These are phyloP conservation scores for Myopa testacea DNA, from an alignment of 2,888 invertebrate species.

Conservation along the genomic window DNA sequence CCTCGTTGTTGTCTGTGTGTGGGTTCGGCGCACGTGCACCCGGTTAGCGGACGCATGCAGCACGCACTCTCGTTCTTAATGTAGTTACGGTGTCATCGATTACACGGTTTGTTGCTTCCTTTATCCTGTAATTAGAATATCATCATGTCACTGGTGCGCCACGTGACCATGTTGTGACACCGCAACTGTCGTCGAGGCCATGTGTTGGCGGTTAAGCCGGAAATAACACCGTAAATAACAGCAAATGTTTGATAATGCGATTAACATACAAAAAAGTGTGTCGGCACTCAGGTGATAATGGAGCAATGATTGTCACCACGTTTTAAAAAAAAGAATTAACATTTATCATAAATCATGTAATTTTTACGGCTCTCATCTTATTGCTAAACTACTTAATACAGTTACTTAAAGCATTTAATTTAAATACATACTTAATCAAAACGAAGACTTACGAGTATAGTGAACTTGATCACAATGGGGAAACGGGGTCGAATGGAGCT, in stretches of 20 bases:
- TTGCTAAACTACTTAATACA: not conserved
- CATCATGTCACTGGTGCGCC: conserved; percentile 44
- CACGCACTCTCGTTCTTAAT: conserved; percentile 22
- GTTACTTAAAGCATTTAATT: not conserved
- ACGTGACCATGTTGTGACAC: conserved; percentile 47
- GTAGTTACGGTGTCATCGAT: conserved; percentile 38
- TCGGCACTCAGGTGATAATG: too few species aligned
- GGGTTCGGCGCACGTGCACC: conserved; percentile 33
- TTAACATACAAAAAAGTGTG: conserved; percentile 9
- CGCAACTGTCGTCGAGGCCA: conserved; percentile 39
- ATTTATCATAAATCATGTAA: too few species aligned
- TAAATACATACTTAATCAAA: too few species aligned
- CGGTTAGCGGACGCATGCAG: conserved; percentile 43
- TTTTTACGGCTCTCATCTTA: too few species aligned
- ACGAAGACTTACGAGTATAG: too few species aligned
- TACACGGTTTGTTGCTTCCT: conserved; percentile 45
- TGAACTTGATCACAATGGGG: too few species aligned
- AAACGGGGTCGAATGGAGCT: too few species aligned
- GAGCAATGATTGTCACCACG: too few species aligned
- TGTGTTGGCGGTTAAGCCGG: conserved; percentile 33
- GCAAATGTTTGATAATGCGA: not conserved
- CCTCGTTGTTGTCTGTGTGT: conserved; percentile 16
- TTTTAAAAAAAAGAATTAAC: too few species aligned
- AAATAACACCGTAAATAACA: not conserved
- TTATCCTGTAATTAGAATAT: conserved; percentile 53